These are phyloP conservation scores for Tapirus terrestris DNA, from an alignment of 2,113 vertebrate species.

Conservation along the genomic window DNA sequence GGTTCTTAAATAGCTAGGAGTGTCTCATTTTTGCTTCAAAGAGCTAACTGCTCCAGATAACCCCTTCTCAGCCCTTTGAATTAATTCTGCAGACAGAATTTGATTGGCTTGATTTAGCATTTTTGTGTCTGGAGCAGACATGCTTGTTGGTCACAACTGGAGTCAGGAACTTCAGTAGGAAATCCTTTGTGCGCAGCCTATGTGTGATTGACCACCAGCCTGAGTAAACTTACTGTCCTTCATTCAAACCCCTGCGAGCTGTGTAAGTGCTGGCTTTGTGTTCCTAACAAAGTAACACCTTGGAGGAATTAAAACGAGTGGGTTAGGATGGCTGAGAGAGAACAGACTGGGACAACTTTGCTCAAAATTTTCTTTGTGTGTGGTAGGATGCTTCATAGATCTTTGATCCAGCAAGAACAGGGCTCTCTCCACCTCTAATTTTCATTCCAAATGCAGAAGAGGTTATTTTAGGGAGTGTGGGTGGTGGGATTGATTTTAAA, in stretches of 20 bases:
- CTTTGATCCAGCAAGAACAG: background rate
- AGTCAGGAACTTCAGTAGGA: background rate
- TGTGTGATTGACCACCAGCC: background rate
- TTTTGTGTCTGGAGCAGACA: background rate
- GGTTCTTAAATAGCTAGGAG: background rate
- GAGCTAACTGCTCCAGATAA: background rate
- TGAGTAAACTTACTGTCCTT: background rate
- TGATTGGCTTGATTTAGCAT: background rate
- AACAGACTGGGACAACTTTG: background rate
- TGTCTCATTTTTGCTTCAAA: background rate
- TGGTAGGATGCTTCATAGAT: background rate
- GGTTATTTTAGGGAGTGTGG: background rate
- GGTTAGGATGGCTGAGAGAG: background rate
- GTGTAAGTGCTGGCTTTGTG: background rate
- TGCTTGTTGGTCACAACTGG: background rate
- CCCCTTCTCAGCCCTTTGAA: background rate
- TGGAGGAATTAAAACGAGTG: background rate
- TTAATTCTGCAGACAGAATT: background rate
- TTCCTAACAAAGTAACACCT: background rate
- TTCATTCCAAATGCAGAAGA: conserved; percentile 14
- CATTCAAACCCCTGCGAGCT: background rate
- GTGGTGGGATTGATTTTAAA: background rate
- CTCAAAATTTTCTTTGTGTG: background rate
- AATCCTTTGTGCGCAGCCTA: background rate
- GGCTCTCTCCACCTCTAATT: background rate